Evolutionary conservation across 1,140 invertebrate genomes (phyloP).

Genomic region (Parapsyche elsis): DNA sequence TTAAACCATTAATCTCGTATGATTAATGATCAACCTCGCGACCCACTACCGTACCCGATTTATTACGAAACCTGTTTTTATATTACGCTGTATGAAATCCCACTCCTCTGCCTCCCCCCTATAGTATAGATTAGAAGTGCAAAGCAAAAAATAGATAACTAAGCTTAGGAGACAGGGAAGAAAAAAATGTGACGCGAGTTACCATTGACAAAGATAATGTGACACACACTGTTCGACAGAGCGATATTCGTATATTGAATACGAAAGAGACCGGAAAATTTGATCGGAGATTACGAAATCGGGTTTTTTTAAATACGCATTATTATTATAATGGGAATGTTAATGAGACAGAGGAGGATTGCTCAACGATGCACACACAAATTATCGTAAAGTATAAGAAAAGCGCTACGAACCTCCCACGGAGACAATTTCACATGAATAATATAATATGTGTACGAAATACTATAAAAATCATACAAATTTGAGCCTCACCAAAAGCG

Average conservation of each 20-base stretch:
- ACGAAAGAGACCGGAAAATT: constrained; percentile 31
- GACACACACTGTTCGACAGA: constrained; percentile 41
- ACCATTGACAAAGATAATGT: constrained; percentile 31
- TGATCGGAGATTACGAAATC: constrained; percentile 29
- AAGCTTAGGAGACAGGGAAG: not conserved
- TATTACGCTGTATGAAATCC: not conserved
- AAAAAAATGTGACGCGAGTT: constrained; percentile 24
- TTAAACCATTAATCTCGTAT: constrained; percentile 55
- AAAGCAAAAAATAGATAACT: not conserved
- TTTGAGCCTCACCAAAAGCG: no score
- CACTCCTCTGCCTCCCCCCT: no score
- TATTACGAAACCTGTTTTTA: constrained; percentile 38
- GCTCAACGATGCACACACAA: constrained; percentile 1
- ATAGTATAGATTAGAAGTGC: not conserved
- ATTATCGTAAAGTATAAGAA: not conserved
- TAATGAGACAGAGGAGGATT: constrained; percentile 26
- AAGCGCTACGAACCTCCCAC: not conserved
- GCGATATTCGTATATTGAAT: constrained; percentile 22
- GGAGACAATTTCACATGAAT: not conserved
- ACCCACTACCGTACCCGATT: constrained; percentile 37
- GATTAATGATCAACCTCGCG: constrained; percentile 48
- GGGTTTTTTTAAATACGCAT: constrained; percentile 10
- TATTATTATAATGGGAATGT: constrained; percentile 30
- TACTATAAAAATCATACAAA: not conserved
- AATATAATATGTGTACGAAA: constrained; percentile 1